A percentile compares a stretch with the other conserved stretches of the same genome.
Conservation (phyloP, 1,140 invertebrate species). For the Drosophila gunungcola region DNA sequence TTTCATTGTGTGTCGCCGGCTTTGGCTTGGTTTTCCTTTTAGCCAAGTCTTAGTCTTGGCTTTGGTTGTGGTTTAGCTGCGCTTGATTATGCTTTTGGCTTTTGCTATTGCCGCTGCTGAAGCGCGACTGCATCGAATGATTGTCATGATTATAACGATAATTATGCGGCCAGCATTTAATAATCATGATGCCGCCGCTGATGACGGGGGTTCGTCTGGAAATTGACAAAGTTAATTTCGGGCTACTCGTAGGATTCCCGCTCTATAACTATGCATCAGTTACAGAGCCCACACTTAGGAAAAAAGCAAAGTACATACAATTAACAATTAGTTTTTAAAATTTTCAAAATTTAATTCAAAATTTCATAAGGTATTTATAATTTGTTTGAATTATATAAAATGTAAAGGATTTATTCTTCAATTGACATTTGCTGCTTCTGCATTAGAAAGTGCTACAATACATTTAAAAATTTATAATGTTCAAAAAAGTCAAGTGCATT, state of each 20-base stretch:
- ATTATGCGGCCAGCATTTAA: constrained; percentile 62
- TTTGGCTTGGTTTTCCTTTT: constrained; percentile 50
- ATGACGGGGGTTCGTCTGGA: constrained; percentile 58
- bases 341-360: too few species aligned
- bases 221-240: constrained; percentile 71
- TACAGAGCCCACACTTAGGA: constrained; percentile 11
- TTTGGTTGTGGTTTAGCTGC: constrained; percentile 59
- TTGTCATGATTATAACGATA: constrained; percentile 64
- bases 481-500: too few species aligned
- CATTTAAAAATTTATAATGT: too few species aligned
- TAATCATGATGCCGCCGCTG: constrained; percentile 41
- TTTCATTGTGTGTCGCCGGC: constrained; percentile 72
- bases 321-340: too few species aligned
- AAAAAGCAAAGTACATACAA: not conserved
- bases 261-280: constrained; percentile 42
- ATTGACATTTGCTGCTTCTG: too few species aligned
- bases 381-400: too few species aligned
- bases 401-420: too few species aligned
- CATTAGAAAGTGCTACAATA: too few species aligned
- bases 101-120: constrained; percentile 40
- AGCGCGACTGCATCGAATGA: constrained; percentile 63
- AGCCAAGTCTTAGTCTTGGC: constrained; percentile 18
- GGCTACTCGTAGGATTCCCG: constrained; percentile 26
- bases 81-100: constrained; percentile 69
- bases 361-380: too few species aligned